Percentiles rank a stretch among this genome's conserved stretches.
phyloP scores from a whole-genome alignment of 2,888 invertebrate species.

The Clitarchus hookeri region DNA sequence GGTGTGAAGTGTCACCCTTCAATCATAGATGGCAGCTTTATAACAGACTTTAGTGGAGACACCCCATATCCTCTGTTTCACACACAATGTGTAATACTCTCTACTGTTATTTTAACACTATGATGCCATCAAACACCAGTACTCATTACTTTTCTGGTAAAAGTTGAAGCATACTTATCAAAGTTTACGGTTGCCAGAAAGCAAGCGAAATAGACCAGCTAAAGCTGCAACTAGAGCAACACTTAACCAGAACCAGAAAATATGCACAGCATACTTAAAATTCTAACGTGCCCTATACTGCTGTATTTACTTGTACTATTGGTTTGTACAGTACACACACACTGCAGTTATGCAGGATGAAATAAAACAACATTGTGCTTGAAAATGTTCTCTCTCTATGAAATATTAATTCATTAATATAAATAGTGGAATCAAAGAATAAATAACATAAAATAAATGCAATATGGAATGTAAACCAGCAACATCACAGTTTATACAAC shows the following conservation, averaged over 20 bases:
- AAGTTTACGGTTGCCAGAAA: neutral
- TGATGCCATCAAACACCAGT: neutral
- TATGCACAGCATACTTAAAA: neutral
- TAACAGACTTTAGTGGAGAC: too few relatives aligned
- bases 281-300: too few relatives aligned
- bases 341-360: too few relatives aligned
- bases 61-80: too few relatives aligned
- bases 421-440: neutral
- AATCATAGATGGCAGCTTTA: too few relatives aligned
- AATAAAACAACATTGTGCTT: too few relatives aligned
- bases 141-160: neutral
- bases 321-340: too few relatives aligned
- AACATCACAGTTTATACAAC: neutral
- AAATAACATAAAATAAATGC: slow-evolving; percentile 2
- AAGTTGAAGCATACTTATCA: neutral
- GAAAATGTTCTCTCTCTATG: too few relatives aligned
- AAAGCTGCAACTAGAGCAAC: neutral
- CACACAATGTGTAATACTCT: too few relatives aligned
- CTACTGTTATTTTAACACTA: too few relatives aligned
- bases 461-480: neutral
- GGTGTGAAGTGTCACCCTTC: too few relatives aligned
- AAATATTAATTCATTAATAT: neutral
- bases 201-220: neutral
- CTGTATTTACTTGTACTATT: too few relatives aligned
- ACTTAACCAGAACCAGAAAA: neutral